Evolutionary conservation across 2,888 invertebrate genomes (phyloP).

Genomic region (Acronicta psi): DNA sequence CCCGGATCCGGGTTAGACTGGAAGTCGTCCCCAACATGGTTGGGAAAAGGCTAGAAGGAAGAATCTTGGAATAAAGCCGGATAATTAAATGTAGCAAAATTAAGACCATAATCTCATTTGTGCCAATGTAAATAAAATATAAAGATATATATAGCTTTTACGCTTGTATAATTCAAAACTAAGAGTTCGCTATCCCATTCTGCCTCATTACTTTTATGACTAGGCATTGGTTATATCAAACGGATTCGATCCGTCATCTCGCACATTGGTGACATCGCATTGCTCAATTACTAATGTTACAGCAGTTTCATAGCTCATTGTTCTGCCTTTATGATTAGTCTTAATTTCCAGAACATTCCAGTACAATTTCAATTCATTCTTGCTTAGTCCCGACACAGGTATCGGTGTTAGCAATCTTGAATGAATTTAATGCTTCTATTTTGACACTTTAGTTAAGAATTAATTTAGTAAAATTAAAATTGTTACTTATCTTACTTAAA

Average conservation of each 20-base stretch:
- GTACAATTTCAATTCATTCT: too few relatives aligned
- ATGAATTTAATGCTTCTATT: too few relatives aligned
- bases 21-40: too few relatives aligned
- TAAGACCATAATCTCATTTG: too few relatives aligned
- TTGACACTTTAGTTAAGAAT: too few relatives aligned
- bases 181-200: slow-evolving; percentile 1
- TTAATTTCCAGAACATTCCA: neutral
- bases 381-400: too few relatives aligned
- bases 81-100: too few relatives aligned
- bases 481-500: neutral
- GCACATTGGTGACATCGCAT: neutral
- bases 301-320: neutral
- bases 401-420: too few relatives aligned
- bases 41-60: too few relatives aligned
- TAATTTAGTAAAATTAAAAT: neutral
- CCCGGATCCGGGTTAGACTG: too few relatives aligned
- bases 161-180: neutral
- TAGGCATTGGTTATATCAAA: neutral
- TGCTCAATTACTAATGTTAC: neutral
- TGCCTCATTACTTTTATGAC: neutral
- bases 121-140: neutral
- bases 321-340: neutral
- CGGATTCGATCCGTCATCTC: neutral
- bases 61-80: too few relatives aligned
- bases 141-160: neutral